Conservation (phyloP, 2,888 invertebrate species). For the Rhingia campestris region DNA sequence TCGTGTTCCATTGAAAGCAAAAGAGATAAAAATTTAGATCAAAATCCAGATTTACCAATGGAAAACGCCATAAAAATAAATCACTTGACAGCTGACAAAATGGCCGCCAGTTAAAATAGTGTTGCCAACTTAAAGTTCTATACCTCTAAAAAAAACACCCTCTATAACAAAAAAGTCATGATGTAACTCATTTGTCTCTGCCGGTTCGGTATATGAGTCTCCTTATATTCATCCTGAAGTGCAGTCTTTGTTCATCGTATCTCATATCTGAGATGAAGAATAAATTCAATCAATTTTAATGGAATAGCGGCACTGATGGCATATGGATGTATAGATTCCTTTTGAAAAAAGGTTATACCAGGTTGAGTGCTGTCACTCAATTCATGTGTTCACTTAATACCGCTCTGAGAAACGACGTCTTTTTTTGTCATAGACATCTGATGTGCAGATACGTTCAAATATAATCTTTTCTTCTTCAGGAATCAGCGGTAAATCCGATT, state of each 20-base stretch:
- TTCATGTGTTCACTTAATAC: too few relatives aligned
- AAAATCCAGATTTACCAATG: too few relatives aligned
- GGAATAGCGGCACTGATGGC: conserved; percentile 3
- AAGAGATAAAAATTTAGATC: too few relatives aligned
- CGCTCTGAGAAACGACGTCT: not conserved
- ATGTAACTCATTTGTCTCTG: not conserved
- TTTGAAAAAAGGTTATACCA: not conserved
- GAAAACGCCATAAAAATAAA: too few relatives aligned
- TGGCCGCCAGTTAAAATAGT: too few relatives aligned
- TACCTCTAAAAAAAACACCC: too few relatives aligned
- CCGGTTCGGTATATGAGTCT: not conserved
- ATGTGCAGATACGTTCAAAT: conserved; percentile 3
- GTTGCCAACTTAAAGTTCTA: too few relatives aligned
- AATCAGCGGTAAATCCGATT: conserved; percentile 8
- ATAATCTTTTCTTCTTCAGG: conserved; percentile 18
- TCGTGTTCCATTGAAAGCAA: too few relatives aligned
- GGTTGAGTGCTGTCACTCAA: too few relatives aligned
- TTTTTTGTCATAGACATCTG: conserved; percentile 5
- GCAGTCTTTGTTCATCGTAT: not conserved
- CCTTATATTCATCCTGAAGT: not conserved
- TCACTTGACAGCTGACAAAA: too few relatives aligned
- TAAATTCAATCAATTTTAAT: conserved; percentile 16
- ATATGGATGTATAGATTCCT: not conserved
- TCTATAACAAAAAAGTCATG: too few relatives aligned
- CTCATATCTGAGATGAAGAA: not conserved